Evolutionary conservation across 1,140 invertebrate genomes (phyloP).

Genomic region (Listronotus bonariensis): DNA sequence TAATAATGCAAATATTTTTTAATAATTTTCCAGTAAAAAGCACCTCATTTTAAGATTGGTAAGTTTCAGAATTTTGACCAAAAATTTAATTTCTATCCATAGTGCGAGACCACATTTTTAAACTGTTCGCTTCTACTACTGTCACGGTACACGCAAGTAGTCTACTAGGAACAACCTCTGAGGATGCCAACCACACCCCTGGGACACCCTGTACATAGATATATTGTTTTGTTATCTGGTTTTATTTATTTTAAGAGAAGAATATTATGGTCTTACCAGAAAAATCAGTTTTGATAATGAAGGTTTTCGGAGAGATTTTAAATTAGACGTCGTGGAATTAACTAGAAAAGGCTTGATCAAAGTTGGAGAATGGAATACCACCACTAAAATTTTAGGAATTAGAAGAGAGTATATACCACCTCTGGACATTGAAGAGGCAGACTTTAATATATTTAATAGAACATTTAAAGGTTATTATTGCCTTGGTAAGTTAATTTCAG

Average conservation of each 20-base stretch:
- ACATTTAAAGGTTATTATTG: slow-evolving; percentile 84
- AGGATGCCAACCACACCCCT: too few species aligned
- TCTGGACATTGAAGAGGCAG: slow-evolving; percentile 49
- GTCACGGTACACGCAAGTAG: too few species aligned
- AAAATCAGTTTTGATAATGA: slow-evolving; percentile 82
- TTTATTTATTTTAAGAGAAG: slow-evolving; percentile 29
- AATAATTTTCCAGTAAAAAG: too few species aligned
- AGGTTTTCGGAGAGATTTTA: slow-evolving; percentile 80
- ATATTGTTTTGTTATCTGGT: too few species aligned
- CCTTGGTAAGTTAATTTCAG: slow-evolving; percentile 79
- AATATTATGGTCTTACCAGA: slow-evolving; percentile 77
- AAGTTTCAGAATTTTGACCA: too few species aligned
- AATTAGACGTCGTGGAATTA: slow-evolving; percentile 79
- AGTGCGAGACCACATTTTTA: too few species aligned
- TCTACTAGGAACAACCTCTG: too few species aligned
- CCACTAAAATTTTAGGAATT: slow-evolving; percentile 58
- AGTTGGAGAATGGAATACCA: slow-evolving; percentile 75
- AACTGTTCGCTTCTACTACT: too few species aligned
- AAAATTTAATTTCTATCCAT: too few species aligned
- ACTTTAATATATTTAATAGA: slow-evolving; percentile 73
- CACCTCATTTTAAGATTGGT: too few species aligned
- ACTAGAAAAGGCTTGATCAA: slow-evolving; percentile 67
- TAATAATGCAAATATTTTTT: too few species aligned
- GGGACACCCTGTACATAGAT: too few species aligned
- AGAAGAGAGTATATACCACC: slow-evolving; percentile 54